phyloP scores from a whole-genome alignment of 2,113 vertebrate species.

The Grammomys surdaster region DNA sequence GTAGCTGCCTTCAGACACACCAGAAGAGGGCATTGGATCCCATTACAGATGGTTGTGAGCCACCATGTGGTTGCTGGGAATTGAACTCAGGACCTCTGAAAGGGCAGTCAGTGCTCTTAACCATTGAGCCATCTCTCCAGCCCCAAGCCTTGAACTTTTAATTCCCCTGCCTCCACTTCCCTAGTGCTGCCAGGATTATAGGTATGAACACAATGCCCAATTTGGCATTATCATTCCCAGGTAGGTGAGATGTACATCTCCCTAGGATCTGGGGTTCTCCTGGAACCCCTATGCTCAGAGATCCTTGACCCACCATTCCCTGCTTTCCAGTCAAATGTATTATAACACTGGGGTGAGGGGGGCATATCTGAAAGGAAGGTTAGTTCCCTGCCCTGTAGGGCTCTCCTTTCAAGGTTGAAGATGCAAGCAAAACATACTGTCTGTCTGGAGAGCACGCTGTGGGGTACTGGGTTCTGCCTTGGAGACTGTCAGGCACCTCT shows the following conservation, averaged over 20 bases:
- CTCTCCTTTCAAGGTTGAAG: background rate
- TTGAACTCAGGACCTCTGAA: too few species aligned
- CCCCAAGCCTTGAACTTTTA: background rate
- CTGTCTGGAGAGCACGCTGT: background rate
- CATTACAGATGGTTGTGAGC: too few species aligned
- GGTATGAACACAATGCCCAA: too few species aligned
- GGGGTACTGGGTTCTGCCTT: background rate
- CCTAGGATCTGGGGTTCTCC: background rate
- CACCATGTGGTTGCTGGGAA: too few species aligned
- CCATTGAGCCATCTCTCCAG: too few species aligned
- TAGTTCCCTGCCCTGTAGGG: background rate
- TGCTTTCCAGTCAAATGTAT: rapidly evolving
- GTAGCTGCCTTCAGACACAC: too few species aligned
- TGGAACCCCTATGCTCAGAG: background rate
- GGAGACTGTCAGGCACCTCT: background rate
- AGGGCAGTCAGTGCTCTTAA: too few species aligned
- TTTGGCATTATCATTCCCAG: background rate
- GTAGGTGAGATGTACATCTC: too few species aligned
- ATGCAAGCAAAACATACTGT: rapidly evolving
- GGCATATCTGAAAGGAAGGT: background rate
- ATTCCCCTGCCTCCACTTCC: background rate
- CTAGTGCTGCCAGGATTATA: background rate
- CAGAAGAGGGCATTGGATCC: too few species aligned
- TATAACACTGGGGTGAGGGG: background rate
- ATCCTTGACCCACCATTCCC: background rate